Base-by-base conservation (phyloP, 2,113 vertebrate species). In the Tragelaphus strepsiceros region DNA sequence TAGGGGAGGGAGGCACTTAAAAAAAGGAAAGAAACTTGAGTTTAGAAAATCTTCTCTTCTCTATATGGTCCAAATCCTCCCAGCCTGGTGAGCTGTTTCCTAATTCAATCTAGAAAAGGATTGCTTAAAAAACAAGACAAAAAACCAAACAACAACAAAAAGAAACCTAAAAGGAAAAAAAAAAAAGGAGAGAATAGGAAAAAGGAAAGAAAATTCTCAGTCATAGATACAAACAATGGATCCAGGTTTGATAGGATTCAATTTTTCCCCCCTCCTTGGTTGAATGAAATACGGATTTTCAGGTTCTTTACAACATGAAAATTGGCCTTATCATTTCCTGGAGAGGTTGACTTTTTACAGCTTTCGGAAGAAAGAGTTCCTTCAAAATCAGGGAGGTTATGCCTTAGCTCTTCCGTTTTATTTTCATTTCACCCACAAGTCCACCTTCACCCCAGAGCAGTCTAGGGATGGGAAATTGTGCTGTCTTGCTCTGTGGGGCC, bases 21-120 rank as follows among this genome's bases (percentile, higher is more conserved):
- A 93, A 89, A 94, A 62, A 97, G 91, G 84, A 98, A 96, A 90
- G 94, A 96, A 91, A 95, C 61, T 64, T 89, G 71, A 90, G 89
- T 91, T 93, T 74, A 84, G 86, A 92, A 92, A 96, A 74, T 32
- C 43, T 96, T 96, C 95, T 61, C 88, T 62, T 95, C 87, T 94
- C 74, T 13, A 64, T 86, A 6, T 49, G 64, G 28, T 59, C 89
- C 58, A 87, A 30, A 94, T 85, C 93, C 64, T 86, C 46, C 56
- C 80, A 61, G 86, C 94, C 51, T 32, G 6, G 59, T 0, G 71
- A 86, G 56, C 54, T 84, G 62, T 64, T 96, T 96, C 82, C 74
- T 95, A n/a, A 84, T 35, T 32, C 3, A 16, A 15, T 77, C 49
- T 77, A 58, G 64, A 94, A 96, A 61, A 93, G 39, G 32, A 32